phyloP scores from a whole-genome alignment of 2,113 vertebrate genomes.

The Rhabdornis inornatus region DNA sequence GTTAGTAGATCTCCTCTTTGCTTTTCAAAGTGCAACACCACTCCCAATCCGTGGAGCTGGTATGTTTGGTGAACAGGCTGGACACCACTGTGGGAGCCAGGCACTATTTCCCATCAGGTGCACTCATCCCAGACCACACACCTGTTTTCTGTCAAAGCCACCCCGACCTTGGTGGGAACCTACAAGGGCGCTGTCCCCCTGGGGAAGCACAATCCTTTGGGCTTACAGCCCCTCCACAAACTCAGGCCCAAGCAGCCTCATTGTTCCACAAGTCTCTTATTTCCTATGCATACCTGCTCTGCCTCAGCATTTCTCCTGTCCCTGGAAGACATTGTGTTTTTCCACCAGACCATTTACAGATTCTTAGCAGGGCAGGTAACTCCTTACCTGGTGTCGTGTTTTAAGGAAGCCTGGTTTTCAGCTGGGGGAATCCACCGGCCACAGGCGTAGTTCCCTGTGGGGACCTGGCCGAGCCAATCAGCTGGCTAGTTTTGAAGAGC shows the following conservation, averaged over 20 bases:
- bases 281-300: background rate
- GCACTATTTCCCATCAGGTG: background rate
- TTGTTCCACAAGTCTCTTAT: background rate
- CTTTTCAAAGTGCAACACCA: background rate
- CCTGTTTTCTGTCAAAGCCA: background rate
- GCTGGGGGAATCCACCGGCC: rapidly evolving
- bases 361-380: background rate
- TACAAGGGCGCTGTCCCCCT: rapidly evolving
- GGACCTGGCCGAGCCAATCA: background rate
- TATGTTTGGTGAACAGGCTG: background rate
- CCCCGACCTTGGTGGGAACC: background rate
- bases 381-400: background rate
- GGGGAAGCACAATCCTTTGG: background rate
- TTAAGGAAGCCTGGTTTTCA: rapidly evolving
- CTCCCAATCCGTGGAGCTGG: background rate
- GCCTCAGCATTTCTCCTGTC: background rate
- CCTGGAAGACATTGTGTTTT: background rate
- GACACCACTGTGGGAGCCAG: background rate
- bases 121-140: background rate
- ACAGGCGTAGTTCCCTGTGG: rapidly evolving
- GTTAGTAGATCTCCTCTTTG: background rate
- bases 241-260: background rate
- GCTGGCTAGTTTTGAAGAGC: background rate
- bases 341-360: background rate
- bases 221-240: background rate